Evolutionary conservation across 2,797 vertebrate genomes (phyloP).

Genomic region (Clangula hyemalis): DNA sequence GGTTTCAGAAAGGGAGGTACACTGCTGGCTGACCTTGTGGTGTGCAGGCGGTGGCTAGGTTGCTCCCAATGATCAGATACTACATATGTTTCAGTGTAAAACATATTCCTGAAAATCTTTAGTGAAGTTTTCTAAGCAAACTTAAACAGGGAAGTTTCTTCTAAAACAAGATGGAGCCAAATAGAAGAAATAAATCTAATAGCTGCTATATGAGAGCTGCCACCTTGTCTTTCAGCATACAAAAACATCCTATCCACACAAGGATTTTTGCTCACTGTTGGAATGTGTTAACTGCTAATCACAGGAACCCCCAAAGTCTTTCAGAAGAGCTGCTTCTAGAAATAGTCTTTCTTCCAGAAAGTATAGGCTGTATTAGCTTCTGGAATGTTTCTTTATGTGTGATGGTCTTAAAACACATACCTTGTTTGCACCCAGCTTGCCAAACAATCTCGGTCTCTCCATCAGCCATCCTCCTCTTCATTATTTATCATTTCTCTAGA

Average conservation of each 20-base stretch:
- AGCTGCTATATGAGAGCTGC: neutral
- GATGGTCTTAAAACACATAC: neutral
- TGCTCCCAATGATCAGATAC: neutral
- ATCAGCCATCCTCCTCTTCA: conserved; percentile 12
- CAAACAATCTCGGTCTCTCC: neutral
- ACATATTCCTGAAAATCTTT: neutral
- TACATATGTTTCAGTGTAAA: neutral
- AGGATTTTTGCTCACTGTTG: neutral
- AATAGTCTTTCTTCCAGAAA: neutral
- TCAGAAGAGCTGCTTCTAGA: neutral
- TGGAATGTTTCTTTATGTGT: neutral
- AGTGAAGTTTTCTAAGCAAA: neutral
- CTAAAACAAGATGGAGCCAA: neutral
- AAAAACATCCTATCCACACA: neutral
- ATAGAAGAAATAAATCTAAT: neutral
- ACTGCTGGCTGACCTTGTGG: neutral
- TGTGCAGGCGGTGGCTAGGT: neutral
- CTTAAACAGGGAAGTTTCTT: neutral
- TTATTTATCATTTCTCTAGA: neutral
- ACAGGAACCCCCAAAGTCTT: neutral
- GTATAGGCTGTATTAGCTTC: neutral
- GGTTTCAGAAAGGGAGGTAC: neutral
- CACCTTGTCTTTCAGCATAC: neutral
- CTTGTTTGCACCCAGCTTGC: conserved; percentile 2
- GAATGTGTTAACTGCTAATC: neutral